These are phyloP conservation scores for Hofmannophila pseudospretella DNA, from an alignment of 2,888 invertebrate genomes.

Conservation along the genomic window DNA sequence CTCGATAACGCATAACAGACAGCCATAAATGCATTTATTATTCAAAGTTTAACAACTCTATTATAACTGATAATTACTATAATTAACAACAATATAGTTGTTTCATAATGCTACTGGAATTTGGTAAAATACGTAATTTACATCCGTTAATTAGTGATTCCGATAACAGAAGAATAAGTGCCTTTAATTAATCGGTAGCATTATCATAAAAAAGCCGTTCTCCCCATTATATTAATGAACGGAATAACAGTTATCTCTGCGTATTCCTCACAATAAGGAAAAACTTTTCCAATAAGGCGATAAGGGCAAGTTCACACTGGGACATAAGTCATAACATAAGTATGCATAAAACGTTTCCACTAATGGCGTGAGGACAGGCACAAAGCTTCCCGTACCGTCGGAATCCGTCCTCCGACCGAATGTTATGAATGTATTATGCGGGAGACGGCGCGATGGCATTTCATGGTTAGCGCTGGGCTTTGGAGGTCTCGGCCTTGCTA, in stretches of 20 bases:
- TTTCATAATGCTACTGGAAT: too few species aligned
- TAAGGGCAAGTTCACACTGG: constrained; percentile 30
- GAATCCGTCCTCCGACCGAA: constrained; percentile 26
- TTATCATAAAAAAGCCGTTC: too few species aligned
- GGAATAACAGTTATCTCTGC: too few species aligned
- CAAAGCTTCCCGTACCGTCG: constrained; percentile 20
- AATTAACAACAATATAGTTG: too few species aligned
- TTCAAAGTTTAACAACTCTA: too few species aligned
- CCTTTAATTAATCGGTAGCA: too few species aligned
- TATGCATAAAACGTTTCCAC: constrained; percentile 34
- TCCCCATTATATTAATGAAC: too few species aligned
- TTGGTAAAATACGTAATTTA: too few species aligned
- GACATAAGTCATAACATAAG: constrained; percentile 34
- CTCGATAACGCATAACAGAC: constrained; percentile 21
- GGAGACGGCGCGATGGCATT: constrained; percentile 27
- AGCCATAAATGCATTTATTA: too few species aligned
- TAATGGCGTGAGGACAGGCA: constrained; percentile 37
- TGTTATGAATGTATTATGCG: constrained; percentile 40
- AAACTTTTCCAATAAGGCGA: constrained; percentile 33
- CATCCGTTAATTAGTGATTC: too few species aligned
- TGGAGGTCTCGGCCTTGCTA: constrained; percentile 20
- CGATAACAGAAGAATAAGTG: too few species aligned
- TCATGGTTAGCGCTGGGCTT: constrained; percentile 29
- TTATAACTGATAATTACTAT: too few species aligned
- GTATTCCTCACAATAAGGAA: constrained; percentile 22